A percentile compares a stretch with the other conserved stretches of the same genome.
Conservation (phyloP, 2,888 invertebrate species). For the Amorpha juglandis region DNA sequence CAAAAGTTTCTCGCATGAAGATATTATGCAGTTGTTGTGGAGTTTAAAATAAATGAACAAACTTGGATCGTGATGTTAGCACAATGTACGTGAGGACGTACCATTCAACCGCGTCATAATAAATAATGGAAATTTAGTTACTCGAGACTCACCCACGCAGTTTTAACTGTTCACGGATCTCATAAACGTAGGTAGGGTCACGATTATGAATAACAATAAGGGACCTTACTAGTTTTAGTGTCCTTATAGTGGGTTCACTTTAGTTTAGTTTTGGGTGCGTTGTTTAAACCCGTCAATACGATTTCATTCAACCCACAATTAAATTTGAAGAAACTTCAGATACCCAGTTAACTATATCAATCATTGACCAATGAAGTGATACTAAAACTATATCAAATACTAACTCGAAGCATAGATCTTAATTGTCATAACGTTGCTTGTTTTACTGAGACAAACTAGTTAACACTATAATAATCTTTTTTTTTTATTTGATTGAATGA, state of each 20-base stretch:
- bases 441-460: too few species aligned
- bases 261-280: too few species aligned
- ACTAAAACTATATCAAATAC: too few species aligned
- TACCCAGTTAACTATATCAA: too few species aligned
- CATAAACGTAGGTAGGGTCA: not conserved
- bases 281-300: too few species aligned
- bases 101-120: conserved; percentile 40
- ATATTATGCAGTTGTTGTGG: conserved; percentile 51
- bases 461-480: too few species aligned
- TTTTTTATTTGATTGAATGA: too few species aligned
- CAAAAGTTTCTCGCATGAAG: conserved; percentile 53
- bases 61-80: conserved; percentile 52
- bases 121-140: conserved; percentile 27
- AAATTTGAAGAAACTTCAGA: too few species aligned
- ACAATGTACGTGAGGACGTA: conserved; percentile 47
- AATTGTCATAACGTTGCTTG: too few species aligned
- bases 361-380: too few species aligned
- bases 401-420: too few species aligned
- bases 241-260: not conserved
- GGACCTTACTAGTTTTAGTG: not conserved
- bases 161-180: not conserved
- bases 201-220: not conserved
- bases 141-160: not conserved
- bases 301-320: too few species aligned
- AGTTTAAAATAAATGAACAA: conserved; percentile 52